Evolutionary conservation across 2,888 invertebrate genomes (phyloP).

Genomic region (Aphidius colemani): DNA sequence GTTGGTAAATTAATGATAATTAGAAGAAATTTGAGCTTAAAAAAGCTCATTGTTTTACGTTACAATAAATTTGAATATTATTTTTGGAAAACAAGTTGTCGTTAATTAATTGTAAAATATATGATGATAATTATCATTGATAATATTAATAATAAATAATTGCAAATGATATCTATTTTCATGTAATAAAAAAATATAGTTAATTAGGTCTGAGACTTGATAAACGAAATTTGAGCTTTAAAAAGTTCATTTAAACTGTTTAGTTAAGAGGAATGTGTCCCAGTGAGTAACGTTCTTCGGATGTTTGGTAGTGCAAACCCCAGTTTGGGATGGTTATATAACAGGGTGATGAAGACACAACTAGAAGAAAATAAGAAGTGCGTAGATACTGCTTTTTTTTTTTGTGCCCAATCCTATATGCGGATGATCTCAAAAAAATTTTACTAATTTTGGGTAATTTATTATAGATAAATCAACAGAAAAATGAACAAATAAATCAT

Average conservation of each 20-base stretch:
- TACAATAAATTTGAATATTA: too few species aligned
- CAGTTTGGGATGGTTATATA: conserved; percentile 53
- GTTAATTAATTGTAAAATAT: too few species aligned
- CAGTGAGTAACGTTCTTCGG: conserved; percentile 48
- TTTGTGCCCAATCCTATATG: conserved; percentile 49
- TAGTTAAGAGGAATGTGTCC: conserved; percentile 47
- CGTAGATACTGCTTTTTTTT: too few species aligned
- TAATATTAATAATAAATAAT: too few species aligned
- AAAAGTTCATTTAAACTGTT: conserved; percentile 40
- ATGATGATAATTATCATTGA: too few species aligned
- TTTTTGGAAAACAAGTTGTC: too few species aligned
- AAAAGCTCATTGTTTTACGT: too few species aligned
- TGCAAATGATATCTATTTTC: background rate
- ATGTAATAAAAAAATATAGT: background rate
- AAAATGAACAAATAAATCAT: too few species aligned
- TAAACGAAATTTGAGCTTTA: conserved; percentile 30
- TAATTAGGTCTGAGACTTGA: conserved; percentile 18
- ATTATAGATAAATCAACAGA: too few species aligned
- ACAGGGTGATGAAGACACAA: conserved; percentile 47
- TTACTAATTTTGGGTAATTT: too few species aligned
- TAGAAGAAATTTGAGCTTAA: too few species aligned
- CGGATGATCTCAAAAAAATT: conserved; percentile 39
- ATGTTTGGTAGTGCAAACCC: conserved; percentile 55
- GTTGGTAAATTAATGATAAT: too few species aligned
- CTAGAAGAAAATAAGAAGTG: conserved; percentile 45